A percentile compares a stretch with the other conserved stretches of the same genome.
These are phyloP conservation scores for Girardia tigrina DNA, from an alignment of 2,888 invertebrate genomes.

Conservation along the genomic window DNA sequence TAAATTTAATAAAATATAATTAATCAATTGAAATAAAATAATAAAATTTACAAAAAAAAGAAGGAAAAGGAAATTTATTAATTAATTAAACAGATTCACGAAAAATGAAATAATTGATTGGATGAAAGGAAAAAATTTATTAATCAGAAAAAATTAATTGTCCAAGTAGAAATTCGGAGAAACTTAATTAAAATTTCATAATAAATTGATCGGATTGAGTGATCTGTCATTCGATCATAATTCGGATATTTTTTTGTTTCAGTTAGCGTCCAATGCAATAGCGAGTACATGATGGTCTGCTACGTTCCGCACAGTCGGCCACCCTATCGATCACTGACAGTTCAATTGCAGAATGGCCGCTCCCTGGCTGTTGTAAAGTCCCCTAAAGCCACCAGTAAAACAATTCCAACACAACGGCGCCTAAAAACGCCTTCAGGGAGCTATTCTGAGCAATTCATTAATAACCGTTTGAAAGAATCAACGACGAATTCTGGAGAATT, in stretches of 20 bases:
- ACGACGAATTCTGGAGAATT: neutral
- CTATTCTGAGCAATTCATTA: conserved; percentile 18
- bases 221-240: neutral
- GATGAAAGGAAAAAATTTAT: too few species aligned
- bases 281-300: conserved; percentile 14
- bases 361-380: conserved; percentile 1
- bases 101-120: too few species aligned
- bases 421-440: neutral
- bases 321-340: neutral
- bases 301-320: conserved; percentile 30
- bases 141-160: too few species aligned
- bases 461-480: neutral
- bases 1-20: too few species aligned
- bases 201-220: neutral
- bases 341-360: neutral
- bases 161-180: too few species aligned
- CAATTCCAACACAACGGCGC: neutral
- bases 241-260: neutral
- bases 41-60: too few species aligned
- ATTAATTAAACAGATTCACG: too few species aligned
- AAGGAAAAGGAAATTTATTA: too few species aligned
- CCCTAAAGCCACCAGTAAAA: neutral
- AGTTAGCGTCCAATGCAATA: conserved; percentile 28
- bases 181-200: neutral
- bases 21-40: too few species aligned